Percentiles rank a stretch among this genome's conserved stretches.
Evolutionary conservation across 1,140 invertebrate genomes (phyloP).

Genomic region (Heliconius himera): DNA sequence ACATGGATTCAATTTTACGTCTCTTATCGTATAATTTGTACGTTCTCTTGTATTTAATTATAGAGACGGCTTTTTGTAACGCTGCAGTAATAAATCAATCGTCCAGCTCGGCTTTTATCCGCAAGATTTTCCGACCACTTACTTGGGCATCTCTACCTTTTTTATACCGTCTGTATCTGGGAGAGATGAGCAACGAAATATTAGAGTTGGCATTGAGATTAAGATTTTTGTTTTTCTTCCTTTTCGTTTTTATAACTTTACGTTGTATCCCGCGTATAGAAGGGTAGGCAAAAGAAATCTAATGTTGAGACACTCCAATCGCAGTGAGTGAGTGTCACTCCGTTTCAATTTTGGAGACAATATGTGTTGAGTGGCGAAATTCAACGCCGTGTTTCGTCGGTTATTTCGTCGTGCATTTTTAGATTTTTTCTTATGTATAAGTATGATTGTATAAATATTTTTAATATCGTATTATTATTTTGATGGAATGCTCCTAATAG

Average conservation of each 20-base stretch:
- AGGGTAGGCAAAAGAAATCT: too few relatives aligned
- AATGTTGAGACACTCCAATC: too few relatives aligned
- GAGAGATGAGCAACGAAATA: constrained; percentile 19
- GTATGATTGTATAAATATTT: too few relatives aligned
- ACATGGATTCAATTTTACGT: neutral
- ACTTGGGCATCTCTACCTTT: constrained; percentile 27
- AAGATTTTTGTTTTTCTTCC: neutral
- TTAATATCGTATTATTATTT: too few relatives aligned
- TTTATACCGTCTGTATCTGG: constrained; percentile 38
- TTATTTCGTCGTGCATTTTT: too few relatives aligned
- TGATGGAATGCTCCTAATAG: too few relatives aligned
- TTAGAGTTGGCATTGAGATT: neutral
- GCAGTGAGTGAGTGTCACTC: too few relatives aligned
- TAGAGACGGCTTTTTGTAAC: constrained; percentile 27
- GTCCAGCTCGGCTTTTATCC: constrained; percentile 40
- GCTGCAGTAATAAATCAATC: constrained; percentile 45
- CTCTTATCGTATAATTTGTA: neutral
- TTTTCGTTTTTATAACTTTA: neutral
- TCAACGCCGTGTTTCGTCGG: too few relatives aligned
- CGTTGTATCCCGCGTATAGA: too few relatives aligned
- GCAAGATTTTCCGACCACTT: constrained; percentile 37
- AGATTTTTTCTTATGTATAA: too few relatives aligned
- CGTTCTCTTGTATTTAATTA: constrained; percentile 2
- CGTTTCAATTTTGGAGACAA: too few relatives aligned
- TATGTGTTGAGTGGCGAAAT: too few relatives aligned